These are phyloP conservation scores for Daboia siamensis DNA, from an alignment of 2,113 vertebrate genomes.

Conservation along the genomic window DNA sequence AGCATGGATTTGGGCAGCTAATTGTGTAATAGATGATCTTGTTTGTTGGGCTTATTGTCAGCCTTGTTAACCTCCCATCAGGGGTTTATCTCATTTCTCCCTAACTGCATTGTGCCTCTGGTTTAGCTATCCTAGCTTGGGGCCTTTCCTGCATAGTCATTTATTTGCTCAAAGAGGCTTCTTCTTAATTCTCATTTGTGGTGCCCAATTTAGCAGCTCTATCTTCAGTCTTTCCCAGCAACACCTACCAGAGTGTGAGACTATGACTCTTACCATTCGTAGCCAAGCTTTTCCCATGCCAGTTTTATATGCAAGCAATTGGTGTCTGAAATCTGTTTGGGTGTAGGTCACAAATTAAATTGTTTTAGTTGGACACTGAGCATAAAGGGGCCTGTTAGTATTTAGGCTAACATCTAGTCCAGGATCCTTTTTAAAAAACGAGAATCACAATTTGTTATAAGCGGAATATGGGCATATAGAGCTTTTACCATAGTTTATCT, in stretches of 20 bases:
- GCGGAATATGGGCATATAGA: background rate
- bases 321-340: background rate
- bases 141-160: background rate
- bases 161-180: background rate
- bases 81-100: conserved; percentile 9
- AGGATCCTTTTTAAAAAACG: background rate
- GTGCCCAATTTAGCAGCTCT: background rate
- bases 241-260: background rate
- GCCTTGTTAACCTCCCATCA: conserved; percentile 24
- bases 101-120: conserved; percentile 1
- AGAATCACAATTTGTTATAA: background rate
- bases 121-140: background rate
- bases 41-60: conserved; percentile 13
- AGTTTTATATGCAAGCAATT: background rate
- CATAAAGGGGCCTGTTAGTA: background rate
- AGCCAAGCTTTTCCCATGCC: background rate
- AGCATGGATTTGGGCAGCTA: conserved; percentile 13
- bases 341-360: background rate
- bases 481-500: background rate
- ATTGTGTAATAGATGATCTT: conserved; percentile 8
- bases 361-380: background rate
- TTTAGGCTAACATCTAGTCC: background rate
- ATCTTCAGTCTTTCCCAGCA: background rate
- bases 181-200: background rate
- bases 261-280: background rate